These are phyloP conservation scores for Salminus brasiliensis DNA, from an alignment of 2,113 vertebrate genomes.

Conservation along the genomic window DNA sequence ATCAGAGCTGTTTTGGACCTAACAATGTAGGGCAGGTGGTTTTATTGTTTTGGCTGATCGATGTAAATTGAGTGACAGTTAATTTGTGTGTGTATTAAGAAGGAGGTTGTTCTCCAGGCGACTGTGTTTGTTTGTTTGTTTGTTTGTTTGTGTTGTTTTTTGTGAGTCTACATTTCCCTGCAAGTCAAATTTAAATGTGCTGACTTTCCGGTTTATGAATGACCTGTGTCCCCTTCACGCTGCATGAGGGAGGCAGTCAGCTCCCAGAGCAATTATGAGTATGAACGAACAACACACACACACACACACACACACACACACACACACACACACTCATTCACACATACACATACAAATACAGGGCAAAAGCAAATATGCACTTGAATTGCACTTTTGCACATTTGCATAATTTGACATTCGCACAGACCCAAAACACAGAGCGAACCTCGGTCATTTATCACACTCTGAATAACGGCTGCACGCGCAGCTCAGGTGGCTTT, in stretches of 20 bases:
- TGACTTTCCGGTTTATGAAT: constrained; percentile 64
- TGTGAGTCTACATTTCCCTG: constrained; percentile 1
- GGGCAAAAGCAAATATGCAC: constrained; percentile 23
- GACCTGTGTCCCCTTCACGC: constrained; percentile 48
- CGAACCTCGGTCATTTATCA: constrained; percentile 50
- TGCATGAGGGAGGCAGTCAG: constrained; percentile 45
- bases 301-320: constrained; percentile 22
- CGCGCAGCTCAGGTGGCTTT: constrained; percentile 1
- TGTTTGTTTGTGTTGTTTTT: constrained; percentile 27
- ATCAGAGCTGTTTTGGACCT: no score
- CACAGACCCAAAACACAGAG: constrained; percentile 25
- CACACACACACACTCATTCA: constrained; percentile 13
- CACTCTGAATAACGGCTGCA: constrained; percentile 26
- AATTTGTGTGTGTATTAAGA: not conserved
- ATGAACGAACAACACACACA: constrained; percentile 37
- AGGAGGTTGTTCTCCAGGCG: not conserved
- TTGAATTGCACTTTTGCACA: constrained; percentile 43
- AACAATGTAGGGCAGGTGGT: no score
- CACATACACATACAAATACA: constrained; percentile 11
- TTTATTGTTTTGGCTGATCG: no score
- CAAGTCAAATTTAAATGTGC: constrained; percentile 64
- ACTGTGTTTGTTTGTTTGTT: constrained; percentile 37
- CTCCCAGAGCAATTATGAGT: constrained; percentile 65
- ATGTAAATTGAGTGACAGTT: constrained; percentile 1
- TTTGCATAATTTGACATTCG: constrained; percentile 38